Conservation (phyloP, 2,888 invertebrate species). For the Caradrina kadenii region DNA sequence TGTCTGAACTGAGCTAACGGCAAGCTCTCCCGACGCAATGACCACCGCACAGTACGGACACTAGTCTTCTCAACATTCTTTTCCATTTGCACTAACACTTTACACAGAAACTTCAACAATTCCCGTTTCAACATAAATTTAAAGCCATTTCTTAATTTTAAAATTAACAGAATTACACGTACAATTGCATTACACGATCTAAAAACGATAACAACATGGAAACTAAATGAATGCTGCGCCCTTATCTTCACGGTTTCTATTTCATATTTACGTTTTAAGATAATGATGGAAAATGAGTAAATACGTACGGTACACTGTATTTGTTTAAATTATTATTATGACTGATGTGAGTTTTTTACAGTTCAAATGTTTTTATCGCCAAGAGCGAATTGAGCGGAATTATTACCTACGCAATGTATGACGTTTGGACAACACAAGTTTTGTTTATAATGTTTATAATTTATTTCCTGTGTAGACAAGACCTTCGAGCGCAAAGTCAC, state of each 20-base stretch:
- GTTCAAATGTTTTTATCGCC: conserved; percentile 47
- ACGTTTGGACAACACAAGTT: conserved; percentile 27
- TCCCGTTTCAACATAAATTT: conserved; percentile 44
- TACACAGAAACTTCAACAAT: conserved; percentile 23
- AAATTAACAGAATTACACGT: conserved; percentile 43
- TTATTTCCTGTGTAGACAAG: conserved; percentile 9
- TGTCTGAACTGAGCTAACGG: conserved; percentile 80
- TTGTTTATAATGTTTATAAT: conserved; percentile 21
- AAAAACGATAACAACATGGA: conserved; percentile 50
- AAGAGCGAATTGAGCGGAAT: conserved; percentile 21
- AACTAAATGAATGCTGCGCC: conserved; percentile 62
- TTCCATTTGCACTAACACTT: conserved; percentile 63
- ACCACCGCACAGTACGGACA: conserved; percentile 71
- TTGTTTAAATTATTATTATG: conserved; percentile 53
- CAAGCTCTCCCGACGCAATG: conserved; percentile 82
- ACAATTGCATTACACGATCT: conserved; percentile 46
- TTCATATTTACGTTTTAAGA: conserved; percentile 73
- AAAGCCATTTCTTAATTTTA: conserved; percentile 26
- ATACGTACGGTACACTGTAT: conserved; percentile 55
- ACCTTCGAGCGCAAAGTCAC: conserved; percentile 22
- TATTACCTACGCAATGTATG: conserved; percentile 16
- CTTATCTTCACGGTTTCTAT: conserved; percentile 66
- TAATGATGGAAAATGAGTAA: conserved; percentile 61
- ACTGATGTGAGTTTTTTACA: conserved; percentile 51
- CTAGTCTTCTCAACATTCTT: conserved; percentile 55